Evolutionary conservation across 1,140 invertebrate species (phyloP), one percentile per base, ranked within the genome.

Genomic region (Meloidogyne floridensis): DNA sequence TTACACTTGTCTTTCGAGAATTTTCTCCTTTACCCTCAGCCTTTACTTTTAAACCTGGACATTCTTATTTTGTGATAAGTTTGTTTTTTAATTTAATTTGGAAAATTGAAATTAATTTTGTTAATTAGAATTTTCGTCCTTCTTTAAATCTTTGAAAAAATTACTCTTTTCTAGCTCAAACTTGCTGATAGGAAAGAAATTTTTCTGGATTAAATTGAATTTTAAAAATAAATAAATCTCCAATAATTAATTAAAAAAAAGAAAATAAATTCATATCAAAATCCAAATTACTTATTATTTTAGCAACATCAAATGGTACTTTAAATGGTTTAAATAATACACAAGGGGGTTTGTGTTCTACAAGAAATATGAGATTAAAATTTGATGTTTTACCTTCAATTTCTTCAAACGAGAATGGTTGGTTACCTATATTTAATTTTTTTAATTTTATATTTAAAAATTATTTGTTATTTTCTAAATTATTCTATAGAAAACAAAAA

Each of bases 261-360:
- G 32, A 32, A 32, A 32, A 32, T 32, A 32, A 32, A 32, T 32
- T 32, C 32, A 32, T 32, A 32, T 32, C 32, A 32, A 32, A 32
- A 32, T 32, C 32, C 32, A 32, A 32, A 32, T 32, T 32, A 32
- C 32, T 32, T 32, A 32, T 32, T 32, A 15, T 74, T 86, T 80
- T 32, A 86, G 85, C 86, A 18, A 86, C 85, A 8, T 87, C 86
- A 13, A 81, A 86, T 79, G 85, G 85, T 42, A 87, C 86, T 5
- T 32, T 69, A 47, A 53, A 43, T 15, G 85, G 85, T 11, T 32
- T 86, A 32, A 85, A 86, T 72, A 83, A 80, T 54, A 83, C 84
- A 2, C 53, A 69, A 15, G 84, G 86, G 47, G 85, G 85, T 18
- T 71, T 86, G 42, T 86, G 85, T 78, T 75, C 74, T 10, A 72